Base-by-base conservation (phyloP, 2,113 vertebrate species). In the Spheniscus mendiculus region DNA sequence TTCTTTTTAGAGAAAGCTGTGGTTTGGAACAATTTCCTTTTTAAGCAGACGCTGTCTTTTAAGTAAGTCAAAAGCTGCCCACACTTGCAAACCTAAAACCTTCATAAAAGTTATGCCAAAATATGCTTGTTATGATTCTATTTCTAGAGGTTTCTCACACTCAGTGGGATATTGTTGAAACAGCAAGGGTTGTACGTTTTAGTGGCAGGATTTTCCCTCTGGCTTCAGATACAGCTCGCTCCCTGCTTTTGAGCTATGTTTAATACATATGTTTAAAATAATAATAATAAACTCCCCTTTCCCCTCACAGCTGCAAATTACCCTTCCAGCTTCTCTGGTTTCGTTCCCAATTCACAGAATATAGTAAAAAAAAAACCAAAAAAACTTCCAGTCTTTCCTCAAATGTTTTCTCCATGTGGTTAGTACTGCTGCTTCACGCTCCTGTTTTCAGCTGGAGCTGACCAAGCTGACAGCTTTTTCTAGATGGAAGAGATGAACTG, bases 201-300 rank as follows among this genome's bases (percentile, higher is more conserved):
- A 96, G 87, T 69, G 74, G 77, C 63, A 91, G 91, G 78, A 45
- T 95, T 96, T 91, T 94, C 87, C 85, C 62, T 94, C 34, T 94
- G 94, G 72, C 94, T 74, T 84, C 79, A 50, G 62, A 89, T 87
- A 85, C 73, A 22, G 10, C 76, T 92, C 8, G 4, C 55, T 90
- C 80, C 44, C 49, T 80, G n/a, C 49, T 95, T 94, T 89, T 89
- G 59, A 95, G 91, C 66, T 92, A 29, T 89, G 49, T 81, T 87
- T 95, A 77, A 96, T 91, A 93, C 66, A 87, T 89, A 56, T 85
- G 84, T 85, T 96, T 95, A 85, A 96, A 97, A 90, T 96, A 95
- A 95, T n/a, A 91, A 88, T 87, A 94, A 88, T 91, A 95, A 90
- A 55, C n/a, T 47, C 55, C 26, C 32, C 29, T 85, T 92, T 92